These are phyloP conservation scores for Sylvilagus floridanus DNA, from an alignment of 2,797 vertebrate species.

Conservation along the genomic window DNA sequence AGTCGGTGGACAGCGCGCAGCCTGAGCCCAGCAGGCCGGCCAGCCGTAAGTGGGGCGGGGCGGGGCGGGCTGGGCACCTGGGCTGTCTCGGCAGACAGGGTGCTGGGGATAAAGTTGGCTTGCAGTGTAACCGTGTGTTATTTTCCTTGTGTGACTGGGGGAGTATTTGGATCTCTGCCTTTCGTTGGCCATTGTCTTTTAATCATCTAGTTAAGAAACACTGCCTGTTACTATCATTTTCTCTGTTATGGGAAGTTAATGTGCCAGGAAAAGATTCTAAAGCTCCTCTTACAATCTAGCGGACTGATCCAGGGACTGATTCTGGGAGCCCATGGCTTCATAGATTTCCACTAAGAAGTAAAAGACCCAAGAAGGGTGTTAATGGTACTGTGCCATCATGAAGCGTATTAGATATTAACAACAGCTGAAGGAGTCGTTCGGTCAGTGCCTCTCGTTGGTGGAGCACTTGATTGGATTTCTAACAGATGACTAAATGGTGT, in stretches of 20 bases:
- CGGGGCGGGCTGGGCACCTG: neutral
- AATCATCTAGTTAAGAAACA: slow-evolving; percentile 20
- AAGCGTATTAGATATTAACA: neutral
- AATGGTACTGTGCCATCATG: neutral
- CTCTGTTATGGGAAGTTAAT: neutral
- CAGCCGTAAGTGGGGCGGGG: slow-evolving; percentile 91
- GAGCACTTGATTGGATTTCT: slow-evolving; percentile 19
- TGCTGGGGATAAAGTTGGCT: fast-evolving
- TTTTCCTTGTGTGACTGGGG: neutral
- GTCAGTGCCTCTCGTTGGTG: neutral
- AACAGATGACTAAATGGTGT: slow-evolving; percentile 50
- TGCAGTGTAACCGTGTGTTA: neutral
- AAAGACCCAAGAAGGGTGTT: neutral
- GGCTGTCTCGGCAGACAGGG: fast-evolving
- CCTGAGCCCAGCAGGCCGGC: slow-evolving; percentile 88
- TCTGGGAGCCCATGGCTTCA: neutral
- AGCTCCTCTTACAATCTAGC: neutral
- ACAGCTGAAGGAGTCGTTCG: neutral
- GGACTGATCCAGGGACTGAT: neutral
- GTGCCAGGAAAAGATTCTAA: neutral
- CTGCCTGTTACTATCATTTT: neutral
- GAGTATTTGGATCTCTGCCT: neutral
- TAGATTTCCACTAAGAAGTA: neutral
- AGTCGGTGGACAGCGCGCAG: slow-evolving; percentile 91
- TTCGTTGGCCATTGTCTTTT: neutral